Evolutionary conservation across 2,113 vertebrate species (phyloP).

Genomic region (Stegastes partitus): DNA sequence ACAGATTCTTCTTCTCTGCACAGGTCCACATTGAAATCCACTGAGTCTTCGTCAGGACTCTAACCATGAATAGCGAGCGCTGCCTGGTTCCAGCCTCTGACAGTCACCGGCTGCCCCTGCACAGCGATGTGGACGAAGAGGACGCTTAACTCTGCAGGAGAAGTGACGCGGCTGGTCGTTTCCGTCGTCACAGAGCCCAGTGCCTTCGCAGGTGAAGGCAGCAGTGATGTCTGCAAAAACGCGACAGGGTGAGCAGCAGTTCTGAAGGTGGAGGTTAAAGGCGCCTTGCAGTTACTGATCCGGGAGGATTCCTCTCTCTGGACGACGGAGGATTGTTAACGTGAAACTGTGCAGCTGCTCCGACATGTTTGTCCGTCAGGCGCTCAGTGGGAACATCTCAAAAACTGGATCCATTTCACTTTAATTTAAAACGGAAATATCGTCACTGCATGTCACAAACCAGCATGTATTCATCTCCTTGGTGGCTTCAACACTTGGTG

Average conservation of each 20-base stretch:
- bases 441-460: constrained; percentile 51
- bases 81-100: constrained; percentile 17
- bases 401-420: constrained; percentile 46
- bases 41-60: constrained; percentile 63
- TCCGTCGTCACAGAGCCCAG: constrained; percentile 43
- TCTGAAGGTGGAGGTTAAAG: background rate
- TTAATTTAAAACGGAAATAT: constrained; percentile 38
- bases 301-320: constrained; percentile 18
- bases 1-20: constrained; percentile 22
- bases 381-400: constrained; percentile 48
- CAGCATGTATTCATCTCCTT: constrained; percentile 49
- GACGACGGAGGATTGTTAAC: constrained; percentile 40
- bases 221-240: constrained; percentile 25
- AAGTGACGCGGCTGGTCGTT: constrained; percentile 26
- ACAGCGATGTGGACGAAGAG: constrained; percentile 24
- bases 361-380: constrained; percentile 37
- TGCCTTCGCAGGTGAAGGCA: constrained; percentile 63
- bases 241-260: constrained; percentile 19
- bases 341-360: constrained; percentile 41
- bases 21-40: constrained; percentile 89
- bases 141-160: constrained; percentile 28
- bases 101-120: constrained; percentile 16
- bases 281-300: background rate
- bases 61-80: constrained; percentile 15
- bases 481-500: constrained; percentile 14